Percentiles rank a stretch among this genome's conserved stretches.
These are phyloP conservation scores for Halocynthia aurantium DNA, from an alignment of 23 tunicate genomes.

Conservation along the genomic window DNA sequence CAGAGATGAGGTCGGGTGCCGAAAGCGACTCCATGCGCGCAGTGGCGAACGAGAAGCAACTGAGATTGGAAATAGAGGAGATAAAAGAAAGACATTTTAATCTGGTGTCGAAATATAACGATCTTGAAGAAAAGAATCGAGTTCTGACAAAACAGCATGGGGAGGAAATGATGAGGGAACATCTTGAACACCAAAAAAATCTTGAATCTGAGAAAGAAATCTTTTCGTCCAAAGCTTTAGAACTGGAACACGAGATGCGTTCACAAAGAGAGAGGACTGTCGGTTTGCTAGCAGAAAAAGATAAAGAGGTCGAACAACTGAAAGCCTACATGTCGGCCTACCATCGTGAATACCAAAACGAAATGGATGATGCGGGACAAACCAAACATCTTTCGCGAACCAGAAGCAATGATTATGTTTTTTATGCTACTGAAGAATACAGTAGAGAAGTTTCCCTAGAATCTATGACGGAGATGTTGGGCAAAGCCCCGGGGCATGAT, in stretches of 20 bases:
- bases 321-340: conserved; percentile 23
- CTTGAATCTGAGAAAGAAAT: conserved; percentile 38
- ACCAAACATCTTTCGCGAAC: neutral
- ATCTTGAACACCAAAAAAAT: conserved; percentile 23
- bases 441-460: neutral
- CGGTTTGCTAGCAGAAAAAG: conserved; percentile 72
- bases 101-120: conserved; percentile 58
- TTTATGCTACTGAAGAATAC: neutral
- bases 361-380: neutral
- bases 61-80: conserved; percentile 54
- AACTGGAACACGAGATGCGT: conserved; percentile 62
- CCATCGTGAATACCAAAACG: conserved; percentile 21
- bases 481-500: conserved; percentile 5
- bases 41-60: conserved; percentile 28
- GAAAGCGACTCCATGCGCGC: neutral
- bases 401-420: conserved; percentile 10
- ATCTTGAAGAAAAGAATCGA: conserved; percentile 41
- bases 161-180: conserved; percentile 32
- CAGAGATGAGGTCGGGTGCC: neutral
- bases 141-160: conserved; percentile 37
- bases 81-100: conserved; percentile 69
- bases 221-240: conserved; percentile 19
- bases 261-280: conserved; percentile 87
- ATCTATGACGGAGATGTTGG: conserved; percentile 10
- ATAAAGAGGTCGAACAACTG: conserved; percentile 72